Percentiles rank a stretch among this genome's conserved stretches.
phyloP scores from a whole-genome alignment of 2,113 vertebrate species.

The Struthidea cinerea region DNA sequence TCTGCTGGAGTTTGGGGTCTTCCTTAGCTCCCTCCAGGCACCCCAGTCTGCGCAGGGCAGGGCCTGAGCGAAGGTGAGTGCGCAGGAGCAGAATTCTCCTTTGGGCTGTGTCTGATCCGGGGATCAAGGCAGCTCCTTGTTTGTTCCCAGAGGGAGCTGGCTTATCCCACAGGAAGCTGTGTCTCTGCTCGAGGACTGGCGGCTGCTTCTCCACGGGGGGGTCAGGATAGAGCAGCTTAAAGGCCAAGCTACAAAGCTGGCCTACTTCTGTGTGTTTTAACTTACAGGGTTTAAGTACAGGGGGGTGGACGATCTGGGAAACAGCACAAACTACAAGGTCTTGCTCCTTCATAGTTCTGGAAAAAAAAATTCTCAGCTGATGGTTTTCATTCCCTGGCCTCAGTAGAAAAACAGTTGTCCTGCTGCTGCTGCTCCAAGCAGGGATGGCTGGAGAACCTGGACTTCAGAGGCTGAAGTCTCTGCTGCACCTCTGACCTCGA shows the following conservation, averaged over 20 bases:
- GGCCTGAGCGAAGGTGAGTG: rapidly evolving
- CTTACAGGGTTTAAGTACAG: background rate
- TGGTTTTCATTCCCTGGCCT: background rate
- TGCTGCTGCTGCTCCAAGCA: background rate
- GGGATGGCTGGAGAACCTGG: background rate
- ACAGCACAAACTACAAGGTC: background rate
- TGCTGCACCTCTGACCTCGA: background rate
- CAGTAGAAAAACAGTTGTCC: background rate
- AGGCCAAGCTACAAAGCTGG: background rate
- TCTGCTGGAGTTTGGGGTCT: rapidly evolving
- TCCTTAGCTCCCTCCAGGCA: background rate
- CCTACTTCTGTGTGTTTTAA: background rate
- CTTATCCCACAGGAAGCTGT: background rate
- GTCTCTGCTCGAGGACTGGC: rapidly evolving
- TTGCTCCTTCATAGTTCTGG: background rate
- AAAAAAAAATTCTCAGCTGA: background rate
- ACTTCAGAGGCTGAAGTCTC: background rate
- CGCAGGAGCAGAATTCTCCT: rapidly evolving
- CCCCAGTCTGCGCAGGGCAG: background rate
- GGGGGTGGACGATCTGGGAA: background rate
- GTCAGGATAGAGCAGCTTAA: background rate
- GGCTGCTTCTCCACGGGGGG: background rate
- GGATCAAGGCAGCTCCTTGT: background rate
- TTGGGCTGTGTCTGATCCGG: background rate
- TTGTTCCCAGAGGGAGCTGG: background rate